Evolutionary conservation across 2,888 invertebrate genomes (phyloP).

Genomic region (Lingula anatina): DNA sequence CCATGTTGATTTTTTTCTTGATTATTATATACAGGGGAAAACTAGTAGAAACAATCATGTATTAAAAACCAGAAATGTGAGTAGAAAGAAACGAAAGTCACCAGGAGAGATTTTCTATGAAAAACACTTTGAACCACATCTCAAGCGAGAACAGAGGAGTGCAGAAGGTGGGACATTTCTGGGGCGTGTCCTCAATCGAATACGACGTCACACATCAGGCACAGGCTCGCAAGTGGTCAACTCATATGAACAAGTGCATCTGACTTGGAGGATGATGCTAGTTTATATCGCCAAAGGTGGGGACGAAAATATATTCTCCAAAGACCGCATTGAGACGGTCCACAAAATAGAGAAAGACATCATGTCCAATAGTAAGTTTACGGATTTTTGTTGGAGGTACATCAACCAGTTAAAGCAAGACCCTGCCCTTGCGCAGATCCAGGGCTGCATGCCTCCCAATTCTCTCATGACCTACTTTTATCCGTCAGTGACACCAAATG

Average conservation of each 20-base stretch:
- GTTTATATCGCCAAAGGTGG: slow-evolving; percentile 30
- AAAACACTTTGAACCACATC: not conserved
- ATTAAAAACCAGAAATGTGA: not conserved
- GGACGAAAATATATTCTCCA: slow-evolving; percentile 36
- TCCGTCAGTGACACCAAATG: slow-evolving; percentile 22
- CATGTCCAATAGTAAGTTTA: slow-evolving; percentile 24
- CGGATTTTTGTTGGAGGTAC: slow-evolving; percentile 36
- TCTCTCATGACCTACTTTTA: slow-evolving; percentile 42
- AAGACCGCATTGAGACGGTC: slow-evolving; percentile 26
- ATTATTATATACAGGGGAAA: too few species aligned
- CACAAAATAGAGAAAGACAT: slow-evolving; percentile 36
- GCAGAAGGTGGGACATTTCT: not conserved
- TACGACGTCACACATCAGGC: slow-evolving; percentile 7
- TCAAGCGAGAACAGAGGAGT: not conserved
- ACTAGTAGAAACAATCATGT: not conserved
- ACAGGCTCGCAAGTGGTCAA: slow-evolving; percentile 8
- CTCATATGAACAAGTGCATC: slow-evolving; percentile 11
- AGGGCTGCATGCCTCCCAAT: slow-evolving; percentile 39
- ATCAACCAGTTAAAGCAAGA: slow-evolving; percentile 11
- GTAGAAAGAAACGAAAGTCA: too few species aligned
- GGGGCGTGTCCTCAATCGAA: not conserved
- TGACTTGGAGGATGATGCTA: slow-evolving; percentile 25
- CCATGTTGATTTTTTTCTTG: too few species aligned
- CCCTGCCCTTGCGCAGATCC: slow-evolving; percentile 19
- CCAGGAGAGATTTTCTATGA: not conserved